Conservation (phyloP, 2,888 invertebrate genomes). For the Leptopilina myrica region DNA sequence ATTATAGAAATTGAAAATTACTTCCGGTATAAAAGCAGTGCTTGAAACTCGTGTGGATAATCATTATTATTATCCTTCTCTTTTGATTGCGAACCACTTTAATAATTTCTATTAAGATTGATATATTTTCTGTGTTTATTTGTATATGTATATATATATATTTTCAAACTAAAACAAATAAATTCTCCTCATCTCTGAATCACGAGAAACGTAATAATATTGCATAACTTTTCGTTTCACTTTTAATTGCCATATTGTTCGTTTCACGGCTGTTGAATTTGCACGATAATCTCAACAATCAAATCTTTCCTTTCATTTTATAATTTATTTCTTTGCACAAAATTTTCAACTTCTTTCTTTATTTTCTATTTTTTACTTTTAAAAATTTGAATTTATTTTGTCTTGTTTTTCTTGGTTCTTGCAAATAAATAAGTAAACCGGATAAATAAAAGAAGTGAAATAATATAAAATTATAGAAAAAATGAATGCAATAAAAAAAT, state of each 20-base stretch:
- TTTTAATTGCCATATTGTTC: constrained; percentile 6
- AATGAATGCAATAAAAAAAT: too few species aligned
- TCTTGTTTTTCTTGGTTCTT: too few species aligned
- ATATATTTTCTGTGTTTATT: background rate
- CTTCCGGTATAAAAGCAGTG: constrained; percentile 24
- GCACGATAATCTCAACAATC: too few species aligned
- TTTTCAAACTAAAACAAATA: constrained; percentile 2
- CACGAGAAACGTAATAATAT: constrained; percentile 4
- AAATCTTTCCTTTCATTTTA: too few species aligned
- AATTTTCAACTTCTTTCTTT: too few species aligned
- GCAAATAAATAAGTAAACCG: too few species aligned
- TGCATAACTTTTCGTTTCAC: constrained; percentile 15
- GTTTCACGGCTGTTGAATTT: background rate
- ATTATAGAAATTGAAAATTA: constrained; percentile 14
- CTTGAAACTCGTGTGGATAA: constrained; percentile 4
- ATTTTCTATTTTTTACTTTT: too few species aligned
- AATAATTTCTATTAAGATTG: background rate
- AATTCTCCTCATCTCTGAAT: background rate
- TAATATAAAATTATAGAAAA: too few species aligned
- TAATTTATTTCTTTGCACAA: too few species aligned
- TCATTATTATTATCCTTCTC: background rate
- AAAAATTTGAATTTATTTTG: too few species aligned
- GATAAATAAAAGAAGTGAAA: too few species aligned
- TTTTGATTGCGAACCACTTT: constrained; percentile 26
- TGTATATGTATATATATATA: background rate